Base-by-base conservation (phyloP, 2,888 invertebrate genomes). In the Liodrosophila aerea region DNA sequence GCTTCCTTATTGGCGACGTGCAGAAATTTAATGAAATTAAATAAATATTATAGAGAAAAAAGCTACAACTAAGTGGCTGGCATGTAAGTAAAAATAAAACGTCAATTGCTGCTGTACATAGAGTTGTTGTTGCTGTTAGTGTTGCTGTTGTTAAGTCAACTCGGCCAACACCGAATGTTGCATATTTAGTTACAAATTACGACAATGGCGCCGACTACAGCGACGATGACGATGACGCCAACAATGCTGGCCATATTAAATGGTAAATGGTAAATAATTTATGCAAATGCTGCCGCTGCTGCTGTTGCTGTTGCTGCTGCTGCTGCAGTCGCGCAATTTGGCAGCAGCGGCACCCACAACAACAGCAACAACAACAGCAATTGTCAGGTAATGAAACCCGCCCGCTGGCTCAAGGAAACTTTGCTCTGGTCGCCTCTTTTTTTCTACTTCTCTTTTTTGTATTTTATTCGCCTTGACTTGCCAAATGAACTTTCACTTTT, bases 401-500 rank as follows among this genome's bases (percentile, higher is more conserved):
- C 73, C 78, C 78, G 81, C 81, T 72, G 78, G 81, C 78, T 81
- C 78, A 80, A 80, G 81, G 81, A 80, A 80, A 81, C 76, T 22
- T 22, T 22, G 22, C 22, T 22, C 22, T 61, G 30, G 22, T 37
- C 34, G 46, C 34, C 65, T 72, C 64, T 72, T 59, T 39, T 29
- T 9, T n/a, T 15, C 11, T 9, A 9, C 52, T 18, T 13, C 31
- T 36, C 12, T 37, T 18, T 37, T 41, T 49, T 15, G 16, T 41
- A 18, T 31, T 40, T 44, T 50, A 63, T 53, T 74, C 73, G 78
- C 78, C 78, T 80, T 80, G 81, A 81, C 78, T 78, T 62, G 81
- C 76, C 75, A 78, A 81, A 69, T 86, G 85, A 85, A 85, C 85
- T 85, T 85, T 85, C 85, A 85, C 85, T 85, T 85, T 85, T 71